Evolutionary conservation across 2,797 vertebrate genomes (phyloP), one percentile per base, ranked within the genome.

Genomic region (Remorina albescens): DNA sequence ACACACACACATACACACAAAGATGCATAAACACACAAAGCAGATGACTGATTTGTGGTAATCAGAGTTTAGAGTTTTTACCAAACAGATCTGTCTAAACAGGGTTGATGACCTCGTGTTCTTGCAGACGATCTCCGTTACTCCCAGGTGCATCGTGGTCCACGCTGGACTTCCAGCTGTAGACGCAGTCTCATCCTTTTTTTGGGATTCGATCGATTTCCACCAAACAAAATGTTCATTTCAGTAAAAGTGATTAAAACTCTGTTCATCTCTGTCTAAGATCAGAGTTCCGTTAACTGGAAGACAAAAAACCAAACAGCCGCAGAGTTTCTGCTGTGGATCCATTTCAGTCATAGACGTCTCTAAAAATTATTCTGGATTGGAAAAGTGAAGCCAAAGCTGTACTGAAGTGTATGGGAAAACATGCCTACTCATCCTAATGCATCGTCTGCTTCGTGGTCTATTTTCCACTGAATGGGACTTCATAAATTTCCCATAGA

Each of bases 81-180:
- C 69, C 69, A 76, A 54, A 74, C 42, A 5, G 34, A 34, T 54
- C 44, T 6, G 18, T 59, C 54, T 6, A 5, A 36, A 11, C 1
- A 2, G 15, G 53, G 58, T 3, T 0, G 1, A 34, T 8, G 63
- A 58, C 25, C 36, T 50, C 0, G 0, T 12, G 32, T 50, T 56
- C 11, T 60, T 36, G 9, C 9, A 30, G 9, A 39, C 59, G 16
- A 41, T 59, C 53, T 6, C 36, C 2, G 19, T 16, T 10, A 36
- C 37, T 42, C 57, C 49, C 10, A 1, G 0, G n/a, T 30, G 16
- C 23, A 26, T 51, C 5, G 0, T 46, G 67, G 1, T 7, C 1
- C 25, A 25, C 6, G 32, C 15, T 41, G 39, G 39, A n/a, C 44
- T 47, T 28, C n/a, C n/a, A n/a, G n/a, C n/a, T 21, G 21, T 6